Conservation (phyloP, 2,113 vertebrate genomes). For the Paracanthobrama guichenoti region DNA sequence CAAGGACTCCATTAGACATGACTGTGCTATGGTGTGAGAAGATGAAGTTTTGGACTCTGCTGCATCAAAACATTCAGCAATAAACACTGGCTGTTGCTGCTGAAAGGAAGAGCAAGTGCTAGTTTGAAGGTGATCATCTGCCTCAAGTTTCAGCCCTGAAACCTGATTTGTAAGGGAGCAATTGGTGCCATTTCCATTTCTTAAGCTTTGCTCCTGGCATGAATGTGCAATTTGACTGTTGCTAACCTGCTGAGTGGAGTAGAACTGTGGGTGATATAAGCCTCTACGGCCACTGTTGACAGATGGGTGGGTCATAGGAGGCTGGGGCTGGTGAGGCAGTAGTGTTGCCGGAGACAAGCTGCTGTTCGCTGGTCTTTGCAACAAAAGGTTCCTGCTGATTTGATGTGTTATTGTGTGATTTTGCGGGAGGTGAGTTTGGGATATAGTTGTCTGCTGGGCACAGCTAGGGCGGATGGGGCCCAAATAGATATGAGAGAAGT, state of each 20-base stretch:
- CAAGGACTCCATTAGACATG: conserved; percentile 81
- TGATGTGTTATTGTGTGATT: conserved; percentile 68
- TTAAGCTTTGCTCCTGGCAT: conserved; percentile 67
- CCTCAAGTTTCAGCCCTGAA: conserved; percentile 86
- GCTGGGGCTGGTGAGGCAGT: conserved; percentile 60
- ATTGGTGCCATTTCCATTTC: conserved; percentile 68
- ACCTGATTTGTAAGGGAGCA: conserved; percentile 78
- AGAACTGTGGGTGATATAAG: conserved; percentile 70
- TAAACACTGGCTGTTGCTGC: conserved; percentile 81
- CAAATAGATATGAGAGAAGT: conserved; percentile 67
- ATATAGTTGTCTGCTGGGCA: conserved; percentile 61
- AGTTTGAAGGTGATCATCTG: conserved; percentile 77
- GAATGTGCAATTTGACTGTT: conserved; percentile 58
- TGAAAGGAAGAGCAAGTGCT: conserved; percentile 70
- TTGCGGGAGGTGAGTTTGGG: conserved; percentile 73
- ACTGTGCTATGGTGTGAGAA: conserved; percentile 77
- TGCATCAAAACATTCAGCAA: conserved; percentile 73
- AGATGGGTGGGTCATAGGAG: conserved; percentile 61
- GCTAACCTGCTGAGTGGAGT: conserved; percentile 62
- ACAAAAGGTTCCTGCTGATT: conserved; percentile 64
- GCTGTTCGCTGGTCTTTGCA: conserved; percentile 72
- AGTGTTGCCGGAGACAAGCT: conserved; percentile 67
- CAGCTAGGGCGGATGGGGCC: conserved; percentile 60
- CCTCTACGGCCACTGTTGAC: conserved; percentile 68
- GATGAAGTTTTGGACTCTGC: conserved; percentile 77